These are phyloP conservation scores for Pheosia gnoma DNA, from an alignment of 2,888 invertebrate species.

Conservation along the genomic window DNA sequence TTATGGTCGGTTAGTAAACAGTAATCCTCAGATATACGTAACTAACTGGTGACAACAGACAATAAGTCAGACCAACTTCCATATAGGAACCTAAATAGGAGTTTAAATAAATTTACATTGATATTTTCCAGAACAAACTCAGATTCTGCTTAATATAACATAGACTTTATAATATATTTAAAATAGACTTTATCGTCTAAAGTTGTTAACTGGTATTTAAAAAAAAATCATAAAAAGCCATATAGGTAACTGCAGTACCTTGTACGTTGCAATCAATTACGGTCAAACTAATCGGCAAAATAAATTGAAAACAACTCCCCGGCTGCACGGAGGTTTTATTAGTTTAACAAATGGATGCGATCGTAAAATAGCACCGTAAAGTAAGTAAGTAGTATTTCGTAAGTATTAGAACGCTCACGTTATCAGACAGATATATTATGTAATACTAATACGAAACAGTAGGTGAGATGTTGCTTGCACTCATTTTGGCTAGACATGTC, in stretches of 20 bases:
- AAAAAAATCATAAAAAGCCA: neutral
- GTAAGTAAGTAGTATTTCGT: conserved; percentile 23
- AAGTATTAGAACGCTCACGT: conserved; percentile 23
- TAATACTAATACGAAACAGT: conserved; percentile 12
- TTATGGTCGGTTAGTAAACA: too few relatives aligned
- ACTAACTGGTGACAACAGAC: too few relatives aligned
- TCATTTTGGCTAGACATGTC: neutral
- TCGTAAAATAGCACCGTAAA: conserved; percentile 30
- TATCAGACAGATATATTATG: conserved; percentile 21
- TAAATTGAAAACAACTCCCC: conserved; percentile 44
- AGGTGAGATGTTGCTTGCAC: too few relatives aligned
- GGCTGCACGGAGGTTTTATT: conserved; percentile 20
- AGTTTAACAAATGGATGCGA: conserved; percentile 18
- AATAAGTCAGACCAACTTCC: too few relatives aligned
- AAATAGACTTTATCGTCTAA: too few relatives aligned
- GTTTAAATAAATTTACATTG: too few relatives aligned
- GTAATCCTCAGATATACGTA: too few relatives aligned
- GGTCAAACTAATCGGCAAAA: conserved; percentile 40
- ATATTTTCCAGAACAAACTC: too few relatives aligned
- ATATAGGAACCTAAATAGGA: too few relatives aligned
- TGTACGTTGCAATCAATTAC: conserved; percentile 11
- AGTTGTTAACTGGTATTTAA: neutral
- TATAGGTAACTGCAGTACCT: neutral
- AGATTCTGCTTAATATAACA: too few relatives aligned
- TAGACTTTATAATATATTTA: too few relatives aligned